These are phyloP conservation scores for Thymelicus sylvestris DNA, from an alignment of 2,888 invertebrate species.

Conservation along the genomic window DNA sequence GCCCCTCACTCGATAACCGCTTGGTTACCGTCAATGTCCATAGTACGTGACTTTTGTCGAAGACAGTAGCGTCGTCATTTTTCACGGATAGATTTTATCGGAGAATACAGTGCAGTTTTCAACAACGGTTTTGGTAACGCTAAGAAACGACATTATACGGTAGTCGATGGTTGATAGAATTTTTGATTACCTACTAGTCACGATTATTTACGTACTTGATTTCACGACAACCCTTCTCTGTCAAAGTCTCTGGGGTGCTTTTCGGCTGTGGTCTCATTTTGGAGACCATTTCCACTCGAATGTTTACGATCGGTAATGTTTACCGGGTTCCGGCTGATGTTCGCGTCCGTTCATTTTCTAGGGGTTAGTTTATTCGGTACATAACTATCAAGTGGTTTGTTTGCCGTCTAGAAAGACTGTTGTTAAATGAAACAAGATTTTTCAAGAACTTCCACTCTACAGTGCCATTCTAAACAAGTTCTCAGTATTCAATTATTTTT, in stretches of 20 bases:
- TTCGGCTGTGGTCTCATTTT: slow-evolving; percentile 13
- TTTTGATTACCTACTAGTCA: slow-evolving; percentile 44
- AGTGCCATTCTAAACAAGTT: too few species aligned
- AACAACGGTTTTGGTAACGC: slow-evolving; percentile 54
- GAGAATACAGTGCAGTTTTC: slow-evolving; percentile 71
- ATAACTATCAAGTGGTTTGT: neutral
- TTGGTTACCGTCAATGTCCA: slow-evolving; percentile 63
- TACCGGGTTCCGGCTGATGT: slow-evolving; percentile 35
- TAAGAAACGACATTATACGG: slow-evolving; percentile 56
- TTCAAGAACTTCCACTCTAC: too few species aligned
- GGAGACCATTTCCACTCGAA: slow-evolving; percentile 1
- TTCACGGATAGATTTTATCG: slow-evolving; percentile 64
- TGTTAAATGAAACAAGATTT: neutral
- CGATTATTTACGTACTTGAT: neutral
- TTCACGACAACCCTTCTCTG: slow-evolving; percentile 13
- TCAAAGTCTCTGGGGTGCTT: slow-evolving; percentile 7
- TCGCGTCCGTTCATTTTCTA: slow-evolving; percentile 42
- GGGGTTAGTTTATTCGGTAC: slow-evolving; percentile 38
- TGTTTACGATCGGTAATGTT: slow-evolving; percentile 37
- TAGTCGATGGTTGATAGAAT: slow-evolving; percentile 59
- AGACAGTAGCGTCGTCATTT: slow-evolving; percentile 64
- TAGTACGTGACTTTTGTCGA: slow-evolving; percentile 70
- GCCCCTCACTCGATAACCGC: slow-evolving; percentile 56
- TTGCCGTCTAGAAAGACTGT: neutral
- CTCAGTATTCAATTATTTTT: neutral